Evolutionary conservation across 2,113 vertebrate genomes (phyloP).

Genomic region (Coregonus clupeaformis): DNA sequence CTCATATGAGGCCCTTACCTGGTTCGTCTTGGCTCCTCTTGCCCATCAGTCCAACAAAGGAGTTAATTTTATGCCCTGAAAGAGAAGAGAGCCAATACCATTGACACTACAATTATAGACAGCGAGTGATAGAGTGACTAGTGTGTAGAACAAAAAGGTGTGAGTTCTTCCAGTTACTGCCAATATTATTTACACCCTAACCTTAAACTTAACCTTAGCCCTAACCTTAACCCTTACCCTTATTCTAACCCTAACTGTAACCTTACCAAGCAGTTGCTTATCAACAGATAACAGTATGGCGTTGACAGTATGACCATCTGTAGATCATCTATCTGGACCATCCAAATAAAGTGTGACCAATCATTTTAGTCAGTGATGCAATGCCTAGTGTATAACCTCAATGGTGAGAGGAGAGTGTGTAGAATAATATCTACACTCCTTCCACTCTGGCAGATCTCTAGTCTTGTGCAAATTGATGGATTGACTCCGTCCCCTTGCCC

Average conservation of each 20-base stretch:
- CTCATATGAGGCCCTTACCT: constrained; percentile 72
- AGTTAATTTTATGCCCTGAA: constrained; percentile 95
- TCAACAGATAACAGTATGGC: no score
- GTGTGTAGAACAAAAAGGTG: not conserved
- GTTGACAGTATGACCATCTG: no score
- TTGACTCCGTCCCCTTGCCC: not conserved
- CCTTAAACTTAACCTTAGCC: not conserved
- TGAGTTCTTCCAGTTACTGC: not conserved
- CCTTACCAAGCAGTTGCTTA: no score
- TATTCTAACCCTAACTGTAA: no score
- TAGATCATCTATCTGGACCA: no score
- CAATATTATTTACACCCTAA: not conserved
- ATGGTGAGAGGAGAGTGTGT: not conserved
- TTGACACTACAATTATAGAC: not conserved
- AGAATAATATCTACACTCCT: not conserved
- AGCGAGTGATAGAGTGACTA: no score
- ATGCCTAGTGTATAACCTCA: not conserved
- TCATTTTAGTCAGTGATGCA: not conserved
- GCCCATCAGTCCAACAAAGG: constrained; percentile 97
- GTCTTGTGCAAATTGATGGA: not conserved
- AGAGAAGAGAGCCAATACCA: constrained; percentile 45
- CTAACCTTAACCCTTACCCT: no score
- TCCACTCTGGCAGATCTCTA: not conserved
- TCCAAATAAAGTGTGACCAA: no score
- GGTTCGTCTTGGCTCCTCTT: constrained; percentile 91